Evolutionary conservation across 2,888 invertebrate genomes (phyloP).

Genomic region (Cantharis rustica): DNA sequence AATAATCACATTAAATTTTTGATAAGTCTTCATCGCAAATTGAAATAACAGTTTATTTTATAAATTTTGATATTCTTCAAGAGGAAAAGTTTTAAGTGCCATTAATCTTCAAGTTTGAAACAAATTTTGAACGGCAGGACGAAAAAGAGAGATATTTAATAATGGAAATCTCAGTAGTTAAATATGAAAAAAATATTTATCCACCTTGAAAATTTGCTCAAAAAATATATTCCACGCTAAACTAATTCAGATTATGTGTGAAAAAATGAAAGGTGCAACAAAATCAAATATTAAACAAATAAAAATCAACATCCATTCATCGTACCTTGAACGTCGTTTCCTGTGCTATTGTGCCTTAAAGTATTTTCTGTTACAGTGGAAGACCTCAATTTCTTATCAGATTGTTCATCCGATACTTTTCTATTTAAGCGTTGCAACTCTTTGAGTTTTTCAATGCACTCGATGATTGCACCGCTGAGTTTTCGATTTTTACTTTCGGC

Average conservation of each 20-base stretch:
- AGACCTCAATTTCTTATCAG: not conserved
- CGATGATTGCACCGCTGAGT: conserved; percentile 21
- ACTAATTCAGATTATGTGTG: no score
- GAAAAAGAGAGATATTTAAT: not conserved
- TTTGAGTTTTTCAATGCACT: conserved; percentile 8
- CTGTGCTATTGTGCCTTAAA: conserved; percentile 1
- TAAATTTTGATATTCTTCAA: not conserved
- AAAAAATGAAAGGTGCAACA: not conserved
- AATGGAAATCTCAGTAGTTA: not conserved
- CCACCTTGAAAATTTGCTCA: not conserved
- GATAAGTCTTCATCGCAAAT: not conserved
- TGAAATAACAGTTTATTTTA: not conserved
- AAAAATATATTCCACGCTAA: not conserved
- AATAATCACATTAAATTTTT: not conserved
- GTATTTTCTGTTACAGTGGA: conserved; percentile 8
- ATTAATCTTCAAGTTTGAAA: not conserved
- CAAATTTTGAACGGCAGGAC: not conserved
- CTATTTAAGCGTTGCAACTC: conserved; percentile 1
- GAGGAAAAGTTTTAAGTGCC: not conserved
- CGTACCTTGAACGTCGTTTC: conserved; percentile 25
- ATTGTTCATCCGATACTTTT: not conserved
- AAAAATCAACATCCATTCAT: conserved; percentile 15
- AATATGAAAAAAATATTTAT: not conserved
- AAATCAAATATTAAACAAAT: conserved; percentile 8
- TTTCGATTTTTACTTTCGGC: conserved; percentile 30